phyloP scores from a whole-genome alignment of 2,888 invertebrate genomes.

The Punctoribates punctum region DNA sequence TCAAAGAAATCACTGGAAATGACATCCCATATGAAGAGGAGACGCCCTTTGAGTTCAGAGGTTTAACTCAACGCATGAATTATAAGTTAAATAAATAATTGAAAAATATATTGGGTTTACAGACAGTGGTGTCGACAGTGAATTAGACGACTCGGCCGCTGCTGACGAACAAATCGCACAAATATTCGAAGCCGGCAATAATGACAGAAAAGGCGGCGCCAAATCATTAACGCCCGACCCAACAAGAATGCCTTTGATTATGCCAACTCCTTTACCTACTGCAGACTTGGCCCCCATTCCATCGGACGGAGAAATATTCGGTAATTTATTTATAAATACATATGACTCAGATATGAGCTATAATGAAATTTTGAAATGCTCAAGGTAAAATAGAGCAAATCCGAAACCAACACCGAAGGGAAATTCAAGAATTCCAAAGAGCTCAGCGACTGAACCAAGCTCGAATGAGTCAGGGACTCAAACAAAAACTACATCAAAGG shows the following conservation, averaged over 20 bases:
- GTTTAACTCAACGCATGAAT: not conserved
- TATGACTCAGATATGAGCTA: no score
- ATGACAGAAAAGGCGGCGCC: constrained; percentile 48
- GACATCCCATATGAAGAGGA: constrained; percentile 51
- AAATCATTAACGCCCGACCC: constrained; percentile 41
- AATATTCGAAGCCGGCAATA: constrained; percentile 52
- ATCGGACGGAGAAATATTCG: constrained; percentile 56
- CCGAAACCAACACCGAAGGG: constrained; percentile 52
- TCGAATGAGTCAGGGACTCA: constrained; percentile 53
- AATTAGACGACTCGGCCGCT: constrained; percentile 48
- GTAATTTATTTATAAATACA: no score
- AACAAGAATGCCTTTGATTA: constrained; percentile 38
- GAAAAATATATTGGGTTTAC: constrained; percentile 11
- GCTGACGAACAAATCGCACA: constrained; percentile 52
- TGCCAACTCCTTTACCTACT: constrained; percentile 51
- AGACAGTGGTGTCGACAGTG: constrained; percentile 50
- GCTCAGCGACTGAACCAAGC: constrained; percentile 54
- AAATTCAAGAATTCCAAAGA: constrained; percentile 52
- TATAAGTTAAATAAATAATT: not conserved
- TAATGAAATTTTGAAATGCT: constrained; percentile 10
- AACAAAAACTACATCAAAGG: constrained; percentile 53
- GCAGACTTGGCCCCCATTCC: constrained; percentile 56
- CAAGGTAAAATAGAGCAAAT: constrained; percentile 54
- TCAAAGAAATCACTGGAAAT: constrained; percentile 48
- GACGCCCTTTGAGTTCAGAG: constrained; percentile 36